Percentiles rank a stretch among this genome's conserved stretches.
Conservation (phyloP, 2,113 vertebrate species). For the Elanus axillaris region DNA sequence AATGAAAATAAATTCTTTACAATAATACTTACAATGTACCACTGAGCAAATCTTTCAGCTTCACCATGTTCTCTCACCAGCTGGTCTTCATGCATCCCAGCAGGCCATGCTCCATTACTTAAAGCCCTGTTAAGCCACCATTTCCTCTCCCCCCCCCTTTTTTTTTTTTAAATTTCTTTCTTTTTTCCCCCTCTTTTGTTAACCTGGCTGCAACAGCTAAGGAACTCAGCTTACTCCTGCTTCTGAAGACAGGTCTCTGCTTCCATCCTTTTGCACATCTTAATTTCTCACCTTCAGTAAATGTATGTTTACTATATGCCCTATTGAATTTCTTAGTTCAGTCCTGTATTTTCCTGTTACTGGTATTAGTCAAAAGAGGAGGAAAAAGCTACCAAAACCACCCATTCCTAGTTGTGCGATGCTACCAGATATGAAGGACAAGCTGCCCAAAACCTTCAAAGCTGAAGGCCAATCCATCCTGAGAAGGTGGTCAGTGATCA, state of each 20-base stretch:
- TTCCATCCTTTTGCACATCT: neutral
- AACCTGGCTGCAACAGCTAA: neutral
- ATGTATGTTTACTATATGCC: neutral
- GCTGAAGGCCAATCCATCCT: neutral
- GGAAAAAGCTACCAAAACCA: neutral
- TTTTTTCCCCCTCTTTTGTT: neutral
- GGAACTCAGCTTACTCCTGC: neutral
- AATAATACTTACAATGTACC: neutral
- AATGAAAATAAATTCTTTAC: neutral
- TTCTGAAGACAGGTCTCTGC: neutral
- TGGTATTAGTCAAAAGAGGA: neutral
- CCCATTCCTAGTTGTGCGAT: neutral
- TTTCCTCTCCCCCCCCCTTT: too few species aligned
- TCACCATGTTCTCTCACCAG: neutral
- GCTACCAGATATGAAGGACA: neutral
- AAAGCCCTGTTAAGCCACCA: neutral
- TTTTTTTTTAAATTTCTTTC: accelerated
- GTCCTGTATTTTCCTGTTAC: neutral
- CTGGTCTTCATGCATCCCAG: neutral
- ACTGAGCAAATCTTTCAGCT: neutral
- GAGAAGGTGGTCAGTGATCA: neutral
- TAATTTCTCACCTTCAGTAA: neutral
- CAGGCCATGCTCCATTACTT: neutral
- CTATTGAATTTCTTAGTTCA: neutral
- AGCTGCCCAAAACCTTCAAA: neutral